Evolutionary conservation across 2,113 vertebrate species (phyloP), one percentile per base, ranked within the genome.

Genomic region (Ochotona princeps): DNA sequence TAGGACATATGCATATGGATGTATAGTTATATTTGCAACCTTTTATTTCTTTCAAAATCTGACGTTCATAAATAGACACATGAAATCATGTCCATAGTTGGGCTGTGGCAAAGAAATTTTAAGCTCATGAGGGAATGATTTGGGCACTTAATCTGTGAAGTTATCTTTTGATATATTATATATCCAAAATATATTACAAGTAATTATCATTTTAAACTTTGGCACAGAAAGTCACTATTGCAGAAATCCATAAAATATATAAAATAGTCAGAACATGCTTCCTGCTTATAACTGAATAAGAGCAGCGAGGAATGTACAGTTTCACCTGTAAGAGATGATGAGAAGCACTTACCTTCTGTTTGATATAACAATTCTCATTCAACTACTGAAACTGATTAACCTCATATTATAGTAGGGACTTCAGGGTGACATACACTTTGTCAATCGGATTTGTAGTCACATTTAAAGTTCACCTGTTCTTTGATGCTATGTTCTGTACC

Each of bases 161-260:
- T 88, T 85, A 79, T 83, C 47, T 80, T 79, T 75, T 83, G 60
- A 95, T 7, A 17, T 82, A 17, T 57, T 18, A 44, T 4, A 73
- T 74, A 60, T 86, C 20, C 94, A 78, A 87, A 89, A 86, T 89
- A 70, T 51, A n/a, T 70, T 93, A 90, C 7, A 93, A 38, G 13
- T 44, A 3, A 6, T 49, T 83, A 28, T 10, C 30, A 47, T 54
- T 30, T 92, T 65, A 66, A 78, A 85, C 5, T 67, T 10, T 72
- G n/a, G 21, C 63, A 87, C 20, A 67, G 67, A 54, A 82, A 92
- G 66, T 72, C 14, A 87, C 9, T 66, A 38, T 89, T 93, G 5
- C 8, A 70, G 23, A 7, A 26, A 86, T 95, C 83, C 35, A 94
- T 65, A 78, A 76, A 60, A 87, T n/a, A 49, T 11, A 25, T 32